Evolutionary conservation across 2,888 invertebrate species (phyloP).

Genomic region (Oxystoma pomonae): DNA sequence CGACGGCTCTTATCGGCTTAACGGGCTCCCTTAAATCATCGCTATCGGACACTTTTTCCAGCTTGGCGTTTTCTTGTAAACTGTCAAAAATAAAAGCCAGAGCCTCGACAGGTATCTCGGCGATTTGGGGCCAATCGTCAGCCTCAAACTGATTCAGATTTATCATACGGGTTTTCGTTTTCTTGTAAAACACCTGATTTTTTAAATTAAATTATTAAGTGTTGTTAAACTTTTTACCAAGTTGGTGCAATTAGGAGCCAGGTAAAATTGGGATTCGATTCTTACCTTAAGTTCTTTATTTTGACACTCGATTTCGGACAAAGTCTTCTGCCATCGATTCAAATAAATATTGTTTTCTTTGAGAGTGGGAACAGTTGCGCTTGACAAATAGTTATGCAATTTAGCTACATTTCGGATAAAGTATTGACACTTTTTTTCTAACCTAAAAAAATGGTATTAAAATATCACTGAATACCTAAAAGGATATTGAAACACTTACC

Average conservation of each 20-base stretch:
- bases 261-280: too few relatives aligned
- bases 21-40: background rate
- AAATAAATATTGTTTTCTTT: constrained; percentile 7
- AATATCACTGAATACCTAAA: constrained; percentile 6
- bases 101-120: constrained; percentile 14
- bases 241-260: background rate
- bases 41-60: too few relatives aligned
- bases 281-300: constrained; percentile 4
- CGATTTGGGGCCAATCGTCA: constrained; percentile 13
- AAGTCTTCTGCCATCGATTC: constrained; percentile 9
- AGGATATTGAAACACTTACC: constrained; percentile 5
- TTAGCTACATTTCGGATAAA: constrained; percentile 3
- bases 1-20: background rate
- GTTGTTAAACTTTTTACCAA: background rate
- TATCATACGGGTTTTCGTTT: constrained; percentile 11
- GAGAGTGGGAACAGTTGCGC: background rate
- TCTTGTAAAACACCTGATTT: constrained; percentile 13
- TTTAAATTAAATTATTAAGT: background rate
- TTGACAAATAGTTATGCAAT: constrained; percentile 3
- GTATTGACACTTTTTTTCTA: constrained; percentile 6
- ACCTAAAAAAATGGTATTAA: constrained; percentile 2
- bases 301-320: constrained; percentile 5
- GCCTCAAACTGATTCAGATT: constrained; percentile 8
- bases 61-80: constrained; percentile 13
- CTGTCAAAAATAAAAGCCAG: constrained; percentile 13